Evolutionary conservation across 2,888 invertebrate species (phyloP).

Genomic region (Nomada hirtipes): DNA sequence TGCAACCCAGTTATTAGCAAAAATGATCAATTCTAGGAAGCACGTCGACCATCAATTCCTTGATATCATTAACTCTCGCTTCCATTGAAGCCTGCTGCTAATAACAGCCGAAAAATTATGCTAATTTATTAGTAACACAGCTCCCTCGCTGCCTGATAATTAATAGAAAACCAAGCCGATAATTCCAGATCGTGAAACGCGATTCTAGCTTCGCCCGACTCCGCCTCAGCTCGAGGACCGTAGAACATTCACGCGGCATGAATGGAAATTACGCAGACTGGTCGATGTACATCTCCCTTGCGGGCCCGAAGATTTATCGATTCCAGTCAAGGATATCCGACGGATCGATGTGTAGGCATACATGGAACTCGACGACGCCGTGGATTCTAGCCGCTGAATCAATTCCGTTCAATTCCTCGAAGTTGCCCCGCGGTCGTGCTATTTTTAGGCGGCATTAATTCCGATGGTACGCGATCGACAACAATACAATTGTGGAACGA

Average conservation of each 20-base stretch:
- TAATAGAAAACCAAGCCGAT: too few species aligned
- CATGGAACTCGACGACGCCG: neutral
- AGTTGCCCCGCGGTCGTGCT: neutral
- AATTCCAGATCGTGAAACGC: neutral
- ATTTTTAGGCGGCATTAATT: neutral
- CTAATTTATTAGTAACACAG: too few species aligned
- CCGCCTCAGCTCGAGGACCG: neutral
- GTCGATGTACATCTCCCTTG: neutral
- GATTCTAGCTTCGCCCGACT: neutral
- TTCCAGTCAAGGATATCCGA: slow-evolving; percentile 27
- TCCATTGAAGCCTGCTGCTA: too few species aligned
- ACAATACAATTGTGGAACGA: too few species aligned
- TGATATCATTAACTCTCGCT: too few species aligned
- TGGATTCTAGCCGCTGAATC: neutral
- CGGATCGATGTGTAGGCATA: neutral
- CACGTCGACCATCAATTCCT: too few species aligned
- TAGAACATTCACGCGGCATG: neutral
- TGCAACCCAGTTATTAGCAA: too few species aligned
- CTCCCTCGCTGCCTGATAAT: too few species aligned
- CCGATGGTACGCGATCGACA: neutral
- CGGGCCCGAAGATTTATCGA: slow-evolving; percentile 20
- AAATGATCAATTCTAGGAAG: too few species aligned
- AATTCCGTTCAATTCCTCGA: neutral
- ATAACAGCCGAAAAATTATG: too few species aligned
- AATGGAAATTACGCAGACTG: slow-evolving; percentile 31